Evolutionary conservation across 23 tunicate genomes (phyloP).

Genomic region (Phallusia fumigata): DNA sequence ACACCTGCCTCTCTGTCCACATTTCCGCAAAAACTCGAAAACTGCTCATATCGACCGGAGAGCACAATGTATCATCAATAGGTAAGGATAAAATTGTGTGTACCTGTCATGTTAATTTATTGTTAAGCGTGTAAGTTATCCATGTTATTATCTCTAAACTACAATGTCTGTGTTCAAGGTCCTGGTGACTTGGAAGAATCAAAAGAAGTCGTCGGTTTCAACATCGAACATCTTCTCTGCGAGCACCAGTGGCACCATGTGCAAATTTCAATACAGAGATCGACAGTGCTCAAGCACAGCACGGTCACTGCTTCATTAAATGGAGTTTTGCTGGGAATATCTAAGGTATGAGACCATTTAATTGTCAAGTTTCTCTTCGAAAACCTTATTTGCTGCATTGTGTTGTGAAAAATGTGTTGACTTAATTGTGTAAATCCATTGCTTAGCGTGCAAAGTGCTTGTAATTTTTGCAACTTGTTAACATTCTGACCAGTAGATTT

Average conservation of each 20-base stretch:
- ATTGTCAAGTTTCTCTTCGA: too few species aligned
- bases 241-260: conserved; percentile 78
- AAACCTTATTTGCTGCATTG: too few species aligned
- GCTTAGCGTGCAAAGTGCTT: not conserved
- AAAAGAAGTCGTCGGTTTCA: conserved; percentile 51
- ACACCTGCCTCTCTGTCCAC: conserved; percentile 47
- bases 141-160: not conserved
- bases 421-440: not conserved
- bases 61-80: conserved; percentile 19
- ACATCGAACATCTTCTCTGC: conserved; percentile 32
- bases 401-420: too few species aligned
- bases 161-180: conserved; percentile 14
- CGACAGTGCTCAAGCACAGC: conserved; percentile 79
- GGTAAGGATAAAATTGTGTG: conserved; percentile 11
- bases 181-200: conserved; percentile 54
- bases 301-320: conserved; percentile 53
- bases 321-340: conserved; percentile 57
- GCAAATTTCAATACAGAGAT: conserved; percentile 40
- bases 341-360: conserved; percentile 31
- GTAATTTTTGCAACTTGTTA: too few species aligned
- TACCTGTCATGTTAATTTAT: too few species aligned
- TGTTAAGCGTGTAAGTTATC: too few species aligned
- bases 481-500: too few species aligned
- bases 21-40: conserved; percentile 49
- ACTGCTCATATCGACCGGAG: conserved; percentile 52